Percentiles rank a stretch among this genome's conserved stretches.
Conservation (phyloP, 2,113 vertebrate genomes). For the Stomatorhinus ivindoensis region DNA sequence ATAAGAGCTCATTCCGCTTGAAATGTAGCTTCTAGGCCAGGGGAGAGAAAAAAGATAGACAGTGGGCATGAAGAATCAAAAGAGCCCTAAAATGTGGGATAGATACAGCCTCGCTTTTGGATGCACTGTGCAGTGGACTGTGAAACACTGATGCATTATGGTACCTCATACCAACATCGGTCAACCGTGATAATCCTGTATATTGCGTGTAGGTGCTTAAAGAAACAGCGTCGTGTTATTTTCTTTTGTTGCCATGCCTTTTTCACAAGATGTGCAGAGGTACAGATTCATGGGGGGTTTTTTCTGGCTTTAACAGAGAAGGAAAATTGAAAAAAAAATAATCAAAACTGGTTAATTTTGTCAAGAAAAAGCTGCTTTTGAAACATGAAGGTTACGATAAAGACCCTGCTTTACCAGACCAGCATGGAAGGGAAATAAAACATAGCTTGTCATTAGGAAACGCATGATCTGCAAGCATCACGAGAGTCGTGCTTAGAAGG, state of each 20-base stretch:
- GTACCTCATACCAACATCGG: neutral
- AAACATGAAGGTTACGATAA: too few species aligned
- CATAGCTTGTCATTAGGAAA: neutral
- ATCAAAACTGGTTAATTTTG: neutral
- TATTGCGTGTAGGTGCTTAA: neutral
- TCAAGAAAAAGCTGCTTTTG: neutral
- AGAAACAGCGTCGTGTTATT: neutral
- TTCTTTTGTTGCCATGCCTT: neutral
- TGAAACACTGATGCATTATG: neutral
- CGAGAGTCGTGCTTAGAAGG: neutral
- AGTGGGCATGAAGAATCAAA: neutral
- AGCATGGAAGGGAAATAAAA: neutral
- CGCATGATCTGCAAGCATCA: neutral
- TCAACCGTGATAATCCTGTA: neutral
- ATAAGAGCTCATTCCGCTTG: constrained; percentile 20
- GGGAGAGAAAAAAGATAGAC: neutral
- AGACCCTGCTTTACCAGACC: neutral
- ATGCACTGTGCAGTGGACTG: neutral
- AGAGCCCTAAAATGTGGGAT: neutral
- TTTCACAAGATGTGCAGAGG: neutral
- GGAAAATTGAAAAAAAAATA: neutral
- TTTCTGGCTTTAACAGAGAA: neutral
- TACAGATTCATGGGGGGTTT: neutral
- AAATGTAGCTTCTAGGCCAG: neutral
- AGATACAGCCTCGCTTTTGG: neutral